Percentiles rank a stretch among this genome's conserved stretches.
These are phyloP conservation scores for Nansenia antarctica DNA, from an alignment of 2,113 vertebrate genomes.

Conservation along the genomic window DNA sequence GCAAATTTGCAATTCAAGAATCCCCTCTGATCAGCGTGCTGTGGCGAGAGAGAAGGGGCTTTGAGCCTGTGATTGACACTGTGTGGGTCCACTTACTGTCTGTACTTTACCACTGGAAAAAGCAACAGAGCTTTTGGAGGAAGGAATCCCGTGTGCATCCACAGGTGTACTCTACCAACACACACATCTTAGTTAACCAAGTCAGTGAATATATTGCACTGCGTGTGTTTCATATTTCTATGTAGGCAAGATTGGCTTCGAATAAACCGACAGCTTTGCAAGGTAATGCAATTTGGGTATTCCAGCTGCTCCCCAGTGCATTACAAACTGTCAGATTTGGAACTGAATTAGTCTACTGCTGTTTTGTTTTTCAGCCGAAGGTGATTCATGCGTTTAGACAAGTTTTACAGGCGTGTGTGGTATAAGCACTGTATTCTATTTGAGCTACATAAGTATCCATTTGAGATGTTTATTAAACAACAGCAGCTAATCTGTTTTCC, in stretches of 20 bases:
- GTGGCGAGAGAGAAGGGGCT: slow-evolving; percentile 4
- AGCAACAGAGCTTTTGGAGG: not conserved
- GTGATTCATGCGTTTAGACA: not conserved
- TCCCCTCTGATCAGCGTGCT: slow-evolving; percentile 47
- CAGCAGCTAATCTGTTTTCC: not conserved
- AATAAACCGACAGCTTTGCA: slow-evolving; percentile 17
- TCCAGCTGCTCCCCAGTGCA: slow-evolving; percentile 27
- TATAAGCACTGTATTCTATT: not conserved
- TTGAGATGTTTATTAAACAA: too few relatives aligned
- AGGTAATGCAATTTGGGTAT: slow-evolving; percentile 26
- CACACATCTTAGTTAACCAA: slow-evolving; percentile 17
- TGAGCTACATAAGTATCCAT: not conserved
- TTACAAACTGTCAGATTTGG: slow-evolving; percentile 35
- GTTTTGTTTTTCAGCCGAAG: slow-evolving; percentile 11
- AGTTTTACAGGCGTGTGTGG: not conserved
- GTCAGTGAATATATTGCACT: slow-evolving; percentile 15
- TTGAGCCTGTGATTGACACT: not conserved
- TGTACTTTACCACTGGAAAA: not conserved
- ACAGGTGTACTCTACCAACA: not conserved
- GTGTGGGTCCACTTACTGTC: not conserved
- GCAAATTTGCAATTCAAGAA: slow-evolving; percentile 46
- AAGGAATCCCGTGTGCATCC: slow-evolving; percentile 11
- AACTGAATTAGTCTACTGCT: slow-evolving; percentile 15
- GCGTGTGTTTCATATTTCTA: slow-evolving; percentile 4
- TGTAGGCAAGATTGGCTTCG: not conserved